Evolutionary conservation across 2,888 invertebrate genomes (phyloP), one percentile per base, ranked within the genome.

Genomic region (Leptogaster cylindrica): DNA sequence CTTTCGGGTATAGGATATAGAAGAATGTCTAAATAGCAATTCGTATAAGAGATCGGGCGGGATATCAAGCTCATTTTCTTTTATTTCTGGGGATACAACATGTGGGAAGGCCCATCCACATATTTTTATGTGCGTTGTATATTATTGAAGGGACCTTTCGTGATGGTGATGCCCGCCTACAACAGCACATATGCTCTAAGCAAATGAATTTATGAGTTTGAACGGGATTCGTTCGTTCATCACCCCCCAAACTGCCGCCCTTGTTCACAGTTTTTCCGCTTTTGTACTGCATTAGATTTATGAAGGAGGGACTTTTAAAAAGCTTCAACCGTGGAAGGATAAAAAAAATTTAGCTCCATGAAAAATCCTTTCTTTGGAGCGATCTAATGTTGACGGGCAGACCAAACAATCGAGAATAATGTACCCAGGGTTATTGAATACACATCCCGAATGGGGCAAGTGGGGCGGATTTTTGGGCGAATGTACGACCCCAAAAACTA

Each of bases 51-150:
- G 58, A 14, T 23, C 58, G 58, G 58, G 58, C n/a, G 20, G 55
- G 36, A 36, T 52, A 16, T 12, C 14, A 46, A 23, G 36, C 12
- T 27, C 12, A 18, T 52, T 64, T 64, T 33, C 48, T 23, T 48
- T 46, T 44, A 64, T 64, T 31, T 48, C 27, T 58, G 41, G 58
- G 51, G 41, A 27, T 39, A 63, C 44, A 52, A 64, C 58, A 69
- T 64, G 48, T 33, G 39, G 39, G 33, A 55, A 67, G 52, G 23
- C 48, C 65, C 50, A 67, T 67, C 67, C 67, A 69, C 48, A 65
- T 67, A 67, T 69, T 69, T 69, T 69, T 69, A 69, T 67, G 67
- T 50, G 55, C 50, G 52, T 48, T 44, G 67, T 67, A 58, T 69
- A 58, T 67, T 65, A 69, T 65, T 41, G 18, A 48, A 64, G 28